phyloP scores from a whole-genome alignment of 2,797 vertebrate species.

The Alouatta caraya region DNA sequence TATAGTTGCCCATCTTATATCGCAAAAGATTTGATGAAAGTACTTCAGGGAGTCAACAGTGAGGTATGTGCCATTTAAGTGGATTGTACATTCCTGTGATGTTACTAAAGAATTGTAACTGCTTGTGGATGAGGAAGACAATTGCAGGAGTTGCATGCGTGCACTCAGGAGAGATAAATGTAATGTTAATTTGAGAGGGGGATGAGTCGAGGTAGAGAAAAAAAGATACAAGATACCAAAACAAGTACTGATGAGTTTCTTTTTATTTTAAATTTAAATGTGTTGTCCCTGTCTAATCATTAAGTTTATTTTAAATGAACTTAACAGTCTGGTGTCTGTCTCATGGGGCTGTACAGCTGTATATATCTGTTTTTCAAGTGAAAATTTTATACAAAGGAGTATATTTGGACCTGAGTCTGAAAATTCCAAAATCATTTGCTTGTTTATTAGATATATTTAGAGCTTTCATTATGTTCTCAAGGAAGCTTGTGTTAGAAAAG shows the following conservation, averaged over 20 bases:
- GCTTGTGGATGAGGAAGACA: background rate
- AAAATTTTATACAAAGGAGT: background rate
- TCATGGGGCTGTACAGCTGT: background rate
- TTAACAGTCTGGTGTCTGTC: background rate
- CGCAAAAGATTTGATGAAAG: constrained; percentile 86
- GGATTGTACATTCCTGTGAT: background rate
- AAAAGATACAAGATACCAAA: background rate
- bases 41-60: constrained; percentile 87
- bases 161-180: background rate
- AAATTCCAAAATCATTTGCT: background rate
- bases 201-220: background rate
- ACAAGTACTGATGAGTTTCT: background rate
- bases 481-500: background rate
- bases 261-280: background rate
- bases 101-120: background rate
- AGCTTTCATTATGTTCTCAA: background rate
- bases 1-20: constrained; percentile 90
- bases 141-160: accelerated
- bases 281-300: background rate
- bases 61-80: constrained; percentile 83
- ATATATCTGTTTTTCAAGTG: background rate
- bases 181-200: background rate
- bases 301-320: background rate
- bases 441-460: background rate
- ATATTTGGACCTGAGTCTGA: background rate